Evolutionary conservation across 2,888 invertebrate species (phyloP).

Genomic region (Tubulanus polymorphus): DNA sequence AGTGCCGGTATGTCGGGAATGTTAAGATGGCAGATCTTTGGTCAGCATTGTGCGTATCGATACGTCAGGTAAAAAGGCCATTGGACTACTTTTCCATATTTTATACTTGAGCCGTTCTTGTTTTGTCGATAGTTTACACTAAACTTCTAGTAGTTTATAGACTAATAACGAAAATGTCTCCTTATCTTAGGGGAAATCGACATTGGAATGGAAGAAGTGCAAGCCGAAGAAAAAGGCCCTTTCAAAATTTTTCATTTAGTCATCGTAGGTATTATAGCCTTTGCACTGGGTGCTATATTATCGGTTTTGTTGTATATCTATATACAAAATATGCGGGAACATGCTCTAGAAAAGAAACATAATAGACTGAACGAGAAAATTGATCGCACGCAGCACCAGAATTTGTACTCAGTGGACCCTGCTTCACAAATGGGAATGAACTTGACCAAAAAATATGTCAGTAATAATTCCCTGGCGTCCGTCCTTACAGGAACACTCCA

Average conservation of each 20-base stretch:
- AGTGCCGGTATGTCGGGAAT: no score
- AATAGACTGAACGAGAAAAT: slow-evolving; percentile 9
- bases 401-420: slow-evolving; percentile 11
- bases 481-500: slow-evolving; percentile 18
- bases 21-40: no score
- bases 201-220: background rate
- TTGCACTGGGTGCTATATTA: slow-evolving; percentile 26
- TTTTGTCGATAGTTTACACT: no score
- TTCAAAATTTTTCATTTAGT: slow-evolving; percentile 24
- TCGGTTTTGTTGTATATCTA: slow-evolving; percentile 28
- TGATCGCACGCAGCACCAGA: slow-evolving; percentile 3
- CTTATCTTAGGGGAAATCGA: no score
- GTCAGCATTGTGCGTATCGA: no score
- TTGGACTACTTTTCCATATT: no score
- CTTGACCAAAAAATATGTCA: slow-evolving; percentile 9
- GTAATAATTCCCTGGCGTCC: slow-evolving; percentile 4
- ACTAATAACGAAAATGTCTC: no score
- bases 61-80: no score
- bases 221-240: background rate
- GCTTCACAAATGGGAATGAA: slow-evolving; percentile 16
- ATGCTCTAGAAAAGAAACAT: slow-evolving; percentile 12
- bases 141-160: no score
- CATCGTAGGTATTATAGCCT: slow-evolving; percentile 26
- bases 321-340: slow-evolving; percentile 15
- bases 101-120: no score